Conservation (phyloP, 2,113 vertebrate species). For the Zosterops lateralis region DNA sequence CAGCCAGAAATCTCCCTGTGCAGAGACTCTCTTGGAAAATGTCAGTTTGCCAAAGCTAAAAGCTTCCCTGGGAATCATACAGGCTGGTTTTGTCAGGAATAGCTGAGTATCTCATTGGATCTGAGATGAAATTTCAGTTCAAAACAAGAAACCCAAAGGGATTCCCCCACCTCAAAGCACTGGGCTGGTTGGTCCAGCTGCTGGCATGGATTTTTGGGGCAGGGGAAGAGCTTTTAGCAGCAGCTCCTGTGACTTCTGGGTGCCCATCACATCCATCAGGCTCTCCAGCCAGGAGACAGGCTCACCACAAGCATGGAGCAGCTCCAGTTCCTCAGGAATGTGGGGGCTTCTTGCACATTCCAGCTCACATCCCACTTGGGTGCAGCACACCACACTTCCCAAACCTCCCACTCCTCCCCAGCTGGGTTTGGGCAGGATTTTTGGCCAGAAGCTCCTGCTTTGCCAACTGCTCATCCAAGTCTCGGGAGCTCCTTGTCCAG, state of each 20-base stretch:
- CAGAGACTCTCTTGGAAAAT: neutral
- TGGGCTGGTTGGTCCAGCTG: neutral
- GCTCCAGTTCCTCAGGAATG: neutral
- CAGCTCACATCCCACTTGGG: rapidly evolving
- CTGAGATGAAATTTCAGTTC: neutral
- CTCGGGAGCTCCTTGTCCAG: neutral
- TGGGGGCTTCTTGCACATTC: rapidly evolving
- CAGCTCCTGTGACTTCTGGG: neutral
- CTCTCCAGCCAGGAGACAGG: neutral
- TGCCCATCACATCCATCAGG: neutral
- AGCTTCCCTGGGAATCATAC: neutral
- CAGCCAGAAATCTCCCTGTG: neutral
- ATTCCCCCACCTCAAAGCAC: neutral
- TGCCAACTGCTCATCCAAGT: neutral
- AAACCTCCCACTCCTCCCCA: neutral
- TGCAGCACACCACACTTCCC: neutral
- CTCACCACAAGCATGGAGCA: rapidly evolving
- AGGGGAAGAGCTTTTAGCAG: neutral
- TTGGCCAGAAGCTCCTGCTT: neutral
- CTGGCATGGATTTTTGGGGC: neutral
- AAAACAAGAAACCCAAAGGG: neutral
- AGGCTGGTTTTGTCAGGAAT: neutral
- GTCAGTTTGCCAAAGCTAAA: neutral
- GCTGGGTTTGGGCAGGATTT: neutral
- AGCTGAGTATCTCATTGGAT: neutral